Evolutionary conservation across 2,113 vertebrate species (phyloP).

Genomic region (Anhinga rufa): DNA sequence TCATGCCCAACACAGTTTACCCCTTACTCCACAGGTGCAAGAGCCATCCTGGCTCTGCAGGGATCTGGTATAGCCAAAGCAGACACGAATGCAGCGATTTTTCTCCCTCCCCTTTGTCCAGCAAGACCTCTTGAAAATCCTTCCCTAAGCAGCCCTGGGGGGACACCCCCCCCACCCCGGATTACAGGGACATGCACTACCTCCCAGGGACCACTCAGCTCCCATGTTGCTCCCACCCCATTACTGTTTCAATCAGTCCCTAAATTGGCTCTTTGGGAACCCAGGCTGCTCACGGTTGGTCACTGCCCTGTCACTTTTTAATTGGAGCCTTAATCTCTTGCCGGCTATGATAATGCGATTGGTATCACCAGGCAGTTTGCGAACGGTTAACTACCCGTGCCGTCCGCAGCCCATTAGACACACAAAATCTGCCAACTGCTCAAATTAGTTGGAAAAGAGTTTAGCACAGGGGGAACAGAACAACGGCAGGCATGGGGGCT

Average conservation of each 20-base stretch:
- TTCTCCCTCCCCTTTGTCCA: neutral
- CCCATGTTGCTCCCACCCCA: neutral
- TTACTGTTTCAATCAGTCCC: neutral
- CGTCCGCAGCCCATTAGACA: slow-evolving; percentile 18
- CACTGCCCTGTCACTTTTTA: slow-evolving; percentile 42
- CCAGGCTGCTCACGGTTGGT: neutral
- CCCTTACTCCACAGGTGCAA: neutral
- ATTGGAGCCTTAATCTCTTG: slow-evolving; percentile 50
- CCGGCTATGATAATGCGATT: neutral
- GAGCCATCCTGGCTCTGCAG: neutral
- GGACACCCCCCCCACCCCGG: accelerated
- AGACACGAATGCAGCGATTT: neutral
- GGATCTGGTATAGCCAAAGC: neutral
- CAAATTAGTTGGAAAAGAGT: slow-evolving; percentile 5
- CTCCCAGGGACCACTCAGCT: neutral
- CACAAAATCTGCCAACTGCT: slow-evolving; percentile 43
- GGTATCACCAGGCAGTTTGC: slow-evolving; percentile 35
- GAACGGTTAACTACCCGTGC: slow-evolving; percentile 47
- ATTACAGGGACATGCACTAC: neutral
- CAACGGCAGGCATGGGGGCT: neutral
- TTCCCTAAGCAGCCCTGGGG: neutral
- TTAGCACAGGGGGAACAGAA: neutral
- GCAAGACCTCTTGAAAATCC: neutral
- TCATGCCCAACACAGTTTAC: neutral
- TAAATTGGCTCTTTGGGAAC: slow-evolving; percentile 7